Evolutionary conservation across 2,888 invertebrate species (phyloP).

Genomic region (Ctenicera cuprea): DNA sequence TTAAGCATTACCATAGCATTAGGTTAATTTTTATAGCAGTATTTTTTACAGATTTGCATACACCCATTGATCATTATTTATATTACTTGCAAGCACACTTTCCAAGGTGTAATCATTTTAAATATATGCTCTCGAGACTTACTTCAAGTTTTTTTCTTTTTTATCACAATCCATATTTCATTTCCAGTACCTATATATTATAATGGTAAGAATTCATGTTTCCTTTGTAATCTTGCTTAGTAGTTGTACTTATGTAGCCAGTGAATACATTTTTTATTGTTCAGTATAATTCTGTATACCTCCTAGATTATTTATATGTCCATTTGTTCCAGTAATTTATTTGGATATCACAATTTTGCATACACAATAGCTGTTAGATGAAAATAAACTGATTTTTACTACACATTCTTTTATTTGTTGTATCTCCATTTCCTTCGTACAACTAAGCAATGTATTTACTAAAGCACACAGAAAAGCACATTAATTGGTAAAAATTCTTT

Average conservation of each 20-base stretch:
- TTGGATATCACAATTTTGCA: conserved; percentile 45
- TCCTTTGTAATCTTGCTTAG: conserved; percentile 38
- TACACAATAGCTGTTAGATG: conserved; percentile 27
- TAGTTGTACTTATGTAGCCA: conserved; percentile 53
- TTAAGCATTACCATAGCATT: conserved; percentile 49
- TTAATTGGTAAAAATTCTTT: too few relatives aligned
- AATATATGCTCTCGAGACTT: neutral
- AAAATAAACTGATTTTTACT: conserved; percentile 40
- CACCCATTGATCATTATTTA: conserved; percentile 47
- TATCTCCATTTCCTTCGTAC: neutral
- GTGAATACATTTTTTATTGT: conserved; percentile 44
- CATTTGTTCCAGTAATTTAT: conserved; percentile 35
- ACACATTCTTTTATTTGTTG: neutral
- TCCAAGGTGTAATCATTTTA: neutral
- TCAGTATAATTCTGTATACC: conserved; percentile 38
- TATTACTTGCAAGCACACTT: conserved; percentile 24
- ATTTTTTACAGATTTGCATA: conserved; percentile 55
- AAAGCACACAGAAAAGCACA: too few relatives aligned
- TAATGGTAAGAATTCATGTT: conserved; percentile 5
- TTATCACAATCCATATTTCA: neutral
- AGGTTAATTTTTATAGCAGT: conserved; percentile 54
- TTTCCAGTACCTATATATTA: neutral
- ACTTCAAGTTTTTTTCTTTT: neutral
- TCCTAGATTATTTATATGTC: conserved; percentile 28
- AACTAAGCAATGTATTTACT: too few relatives aligned